Evolutionary conservation across 37 sponge, comb jelly and placozoan genomes (phyloP), one percentile per base, ranked within the genome.

Genomic region (Hormiphora californensis): DNA sequence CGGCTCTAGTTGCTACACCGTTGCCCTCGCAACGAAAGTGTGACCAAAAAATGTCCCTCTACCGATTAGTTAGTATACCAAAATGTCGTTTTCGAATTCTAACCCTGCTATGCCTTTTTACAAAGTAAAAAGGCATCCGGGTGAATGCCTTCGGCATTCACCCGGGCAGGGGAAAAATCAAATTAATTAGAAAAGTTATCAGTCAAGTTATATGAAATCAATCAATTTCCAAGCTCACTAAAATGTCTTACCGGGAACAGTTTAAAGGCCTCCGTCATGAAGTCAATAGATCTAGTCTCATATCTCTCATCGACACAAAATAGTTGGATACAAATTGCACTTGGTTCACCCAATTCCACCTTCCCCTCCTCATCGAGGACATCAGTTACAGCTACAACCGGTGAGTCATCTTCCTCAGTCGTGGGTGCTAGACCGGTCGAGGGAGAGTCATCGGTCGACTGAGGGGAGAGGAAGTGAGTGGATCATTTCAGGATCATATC

Each of bases 251-350:
- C 94, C 35, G 97, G 97, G 81, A 94, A 96, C 32, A 87, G 49
- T 54, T 92, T 73, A 73, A 96, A 96, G 1, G 92, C 88, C 23
- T 89, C 90, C 30, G 93, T 90, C 36, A 96, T 65, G 55, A 96
- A 85, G 69, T 96, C 97, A 17, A 91, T 51, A 30, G 93, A 91
- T 73, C 96, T 89, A 90, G 91, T 93, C 85, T 97, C 98, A 87
- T 90, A 94, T 65, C 88, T 54, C 35, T 97, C 95, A 69, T 97
- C 93, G 15, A 97, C 92, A 65, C 91, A 92, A 88, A 94, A 97
- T 32, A 97, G 69, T 53, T 94, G 95, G 15, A 97, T 78, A 32
- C 90, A 86, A 21, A 97, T 46, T 21, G 94, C 95, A 89, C 40
- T 91, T 12, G 87, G 65, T 0, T 54, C 54, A 0, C 93, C 94